These are phyloP conservation scores for Helogale parvula DNA, from an alignment of 2,113 vertebrate species.

Conservation along the genomic window DNA sequence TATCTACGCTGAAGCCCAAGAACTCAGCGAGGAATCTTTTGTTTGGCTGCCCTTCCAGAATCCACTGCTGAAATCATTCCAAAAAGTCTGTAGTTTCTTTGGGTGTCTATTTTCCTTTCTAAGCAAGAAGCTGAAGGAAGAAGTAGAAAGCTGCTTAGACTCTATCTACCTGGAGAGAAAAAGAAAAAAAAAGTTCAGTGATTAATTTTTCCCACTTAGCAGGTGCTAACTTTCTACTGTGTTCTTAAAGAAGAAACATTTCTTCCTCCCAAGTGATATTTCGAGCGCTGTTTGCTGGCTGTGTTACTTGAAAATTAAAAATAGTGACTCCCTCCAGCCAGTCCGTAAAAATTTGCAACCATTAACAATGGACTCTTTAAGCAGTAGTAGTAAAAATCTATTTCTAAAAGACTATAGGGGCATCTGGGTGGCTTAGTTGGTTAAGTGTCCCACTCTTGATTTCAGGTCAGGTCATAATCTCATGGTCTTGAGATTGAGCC, in stretches of 20 bases:
- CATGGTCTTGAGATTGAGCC: no score
- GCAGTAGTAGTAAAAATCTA: neutral
- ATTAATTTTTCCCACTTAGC: conserved; percentile 33
- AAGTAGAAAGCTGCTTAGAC: neutral
- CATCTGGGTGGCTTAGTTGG: no score
- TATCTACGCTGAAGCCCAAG: neutral
- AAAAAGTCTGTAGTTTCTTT: neutral
- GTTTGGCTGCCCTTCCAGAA: neutral
- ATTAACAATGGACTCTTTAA: neutral
- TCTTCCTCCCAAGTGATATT: conserved; percentile 34
- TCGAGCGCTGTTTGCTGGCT: conserved; percentile 12
- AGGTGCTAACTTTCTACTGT: conserved; percentile 26
- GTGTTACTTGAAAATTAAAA: conserved; percentile 59
- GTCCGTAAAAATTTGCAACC: neutral
- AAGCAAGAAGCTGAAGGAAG: neutral
- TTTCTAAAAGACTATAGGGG: neutral
- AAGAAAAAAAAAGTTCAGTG: neutral
- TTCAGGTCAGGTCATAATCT: no score
- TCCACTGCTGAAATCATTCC: neutral
- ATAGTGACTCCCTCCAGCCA: conserved; percentile 4
- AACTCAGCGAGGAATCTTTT: neutral
- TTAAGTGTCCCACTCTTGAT: no score
- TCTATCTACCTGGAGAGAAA: neutral
- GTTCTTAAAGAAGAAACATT: conserved; percentile 28
- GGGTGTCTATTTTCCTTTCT: conserved; percentile 25